Evolutionary conservation across 1,140 invertebrate genomes (phyloP).

Genomic region (Drosophila arawakana): DNA sequence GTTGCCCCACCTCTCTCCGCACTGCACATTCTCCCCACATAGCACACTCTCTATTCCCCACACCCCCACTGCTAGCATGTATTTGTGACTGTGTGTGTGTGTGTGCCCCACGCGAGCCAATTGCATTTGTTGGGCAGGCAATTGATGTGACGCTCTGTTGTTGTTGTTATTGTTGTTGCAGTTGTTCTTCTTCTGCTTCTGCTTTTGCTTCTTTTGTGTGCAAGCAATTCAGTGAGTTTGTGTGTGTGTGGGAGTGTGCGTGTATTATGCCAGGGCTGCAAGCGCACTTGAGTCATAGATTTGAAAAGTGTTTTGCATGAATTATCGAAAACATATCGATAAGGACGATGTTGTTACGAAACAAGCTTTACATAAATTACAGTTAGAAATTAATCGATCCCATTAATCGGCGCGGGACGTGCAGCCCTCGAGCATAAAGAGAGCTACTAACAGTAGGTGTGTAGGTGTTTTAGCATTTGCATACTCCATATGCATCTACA

Average conservation of each 20-base stretch:
- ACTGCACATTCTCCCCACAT: not conserved
- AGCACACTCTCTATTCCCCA: not conserved
- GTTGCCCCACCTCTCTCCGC: not conserved
- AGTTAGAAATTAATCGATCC: not conserved
- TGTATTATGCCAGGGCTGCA: slow-evolving; percentile 40
- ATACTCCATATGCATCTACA: slow-evolving; percentile 5
- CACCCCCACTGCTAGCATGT: slow-evolving; percentile 8
- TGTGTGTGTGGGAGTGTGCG: slow-evolving; percentile 14
- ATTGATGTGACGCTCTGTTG: slow-evolving; percentile 36
- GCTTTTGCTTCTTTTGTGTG: slow-evolving; percentile 3
- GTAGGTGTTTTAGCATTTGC: slow-evolving; percentile 21
- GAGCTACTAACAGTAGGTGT: slow-evolving; percentile 8
- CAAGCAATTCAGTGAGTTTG: not conserved
- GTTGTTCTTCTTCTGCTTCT: slow-evolving; percentile 19
- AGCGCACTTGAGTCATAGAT: slow-evolving; percentile 1
- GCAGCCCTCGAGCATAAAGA: slow-evolving; percentile 26
- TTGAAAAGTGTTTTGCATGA: slow-evolving; percentile 2
- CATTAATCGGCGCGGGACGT: not conserved
- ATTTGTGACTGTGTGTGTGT: too few relatives aligned
- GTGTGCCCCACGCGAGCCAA: slow-evolving; percentile 43
- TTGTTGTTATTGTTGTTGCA: slow-evolving; percentile 11
- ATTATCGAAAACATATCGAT: slow-evolving; percentile 3
- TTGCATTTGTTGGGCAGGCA: slow-evolving; percentile 47
- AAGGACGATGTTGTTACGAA: not conserved
- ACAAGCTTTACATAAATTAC: not conserved